Conservation (phyloP, 2,113 vertebrate species). For the Hyaena hyaena region DNA sequence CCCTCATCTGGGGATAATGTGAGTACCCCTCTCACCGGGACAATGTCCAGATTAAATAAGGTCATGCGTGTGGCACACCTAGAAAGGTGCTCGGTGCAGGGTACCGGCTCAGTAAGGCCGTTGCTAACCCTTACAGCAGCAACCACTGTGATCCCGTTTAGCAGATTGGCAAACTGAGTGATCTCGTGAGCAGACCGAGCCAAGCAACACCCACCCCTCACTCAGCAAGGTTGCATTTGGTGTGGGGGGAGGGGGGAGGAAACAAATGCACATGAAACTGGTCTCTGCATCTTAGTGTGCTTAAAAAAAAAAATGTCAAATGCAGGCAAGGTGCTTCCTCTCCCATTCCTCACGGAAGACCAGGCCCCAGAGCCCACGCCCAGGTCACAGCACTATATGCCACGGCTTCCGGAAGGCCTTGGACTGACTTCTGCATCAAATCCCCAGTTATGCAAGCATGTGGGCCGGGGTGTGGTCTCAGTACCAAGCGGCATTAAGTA, state of each 20-base stretch:
- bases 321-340: fast-evolving
- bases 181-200: fast-evolving
- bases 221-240: neutral
- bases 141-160: neutral
- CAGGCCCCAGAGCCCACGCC: neutral
- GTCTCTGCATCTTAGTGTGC: fast-evolving
- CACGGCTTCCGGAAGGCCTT: neutral
- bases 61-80: neutral
- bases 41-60: neutral
- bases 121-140: neutral
- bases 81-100: fast-evolving
- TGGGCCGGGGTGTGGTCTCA: neutral
- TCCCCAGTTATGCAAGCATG: neutral
- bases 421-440: neutral
- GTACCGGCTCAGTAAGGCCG: neutral
- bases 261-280: fast-evolving
- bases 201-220: neutral
- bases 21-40: neutral
- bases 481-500: neutral
- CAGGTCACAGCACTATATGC: neutral
- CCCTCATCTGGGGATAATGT: neutral
- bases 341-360: too few species aligned
- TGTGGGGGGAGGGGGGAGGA: neutral
- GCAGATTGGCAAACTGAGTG: neutral
- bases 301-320: neutral